Conservation (phyloP, 2,888 invertebrate genomes). For the Cheilosia soror region DNA sequence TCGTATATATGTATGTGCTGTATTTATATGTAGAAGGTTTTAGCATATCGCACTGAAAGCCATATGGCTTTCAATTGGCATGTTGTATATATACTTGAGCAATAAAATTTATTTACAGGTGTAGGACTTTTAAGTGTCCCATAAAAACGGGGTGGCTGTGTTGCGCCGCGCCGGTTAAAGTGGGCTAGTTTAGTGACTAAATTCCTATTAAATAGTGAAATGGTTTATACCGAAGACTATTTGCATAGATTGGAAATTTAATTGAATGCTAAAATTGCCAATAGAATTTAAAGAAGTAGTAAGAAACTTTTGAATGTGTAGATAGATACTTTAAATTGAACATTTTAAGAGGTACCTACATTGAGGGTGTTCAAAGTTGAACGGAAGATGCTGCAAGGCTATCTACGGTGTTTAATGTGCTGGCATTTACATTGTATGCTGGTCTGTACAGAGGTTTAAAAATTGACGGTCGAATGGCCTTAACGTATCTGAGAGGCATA, state of each 20-base stretch:
- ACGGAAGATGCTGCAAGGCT: too few relatives aligned
- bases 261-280: not conserved
- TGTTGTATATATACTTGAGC: slow-evolving; percentile 6
- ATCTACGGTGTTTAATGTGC: too few relatives aligned
- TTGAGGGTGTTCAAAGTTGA: too few relatives aligned
- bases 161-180: not conserved
- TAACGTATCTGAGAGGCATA: too few relatives aligned
- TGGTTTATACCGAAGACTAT: not conserved
- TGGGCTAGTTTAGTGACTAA: slow-evolving; percentile 20
- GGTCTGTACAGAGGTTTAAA: too few relatives aligned
- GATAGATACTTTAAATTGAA: not conserved
- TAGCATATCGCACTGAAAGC: not conserved
- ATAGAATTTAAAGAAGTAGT: too few relatives aligned
- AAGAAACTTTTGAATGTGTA: too few relatives aligned
- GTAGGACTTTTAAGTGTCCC: not conserved
- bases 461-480: too few relatives aligned
- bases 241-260: not conserved
- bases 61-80: slow-evolving; percentile 6
- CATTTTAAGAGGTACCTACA: not conserved
- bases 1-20: not conserved
- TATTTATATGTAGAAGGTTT: not conserved
- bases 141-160: not conserved
- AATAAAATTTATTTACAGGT: slow-evolving; percentile 32
- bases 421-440: too few relatives aligned
- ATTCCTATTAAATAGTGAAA: slow-evolving; percentile 19